Base-by-base conservation (phyloP, 2,888 invertebrate genomes). In the Rhimphoctona megacephalus region DNA sequence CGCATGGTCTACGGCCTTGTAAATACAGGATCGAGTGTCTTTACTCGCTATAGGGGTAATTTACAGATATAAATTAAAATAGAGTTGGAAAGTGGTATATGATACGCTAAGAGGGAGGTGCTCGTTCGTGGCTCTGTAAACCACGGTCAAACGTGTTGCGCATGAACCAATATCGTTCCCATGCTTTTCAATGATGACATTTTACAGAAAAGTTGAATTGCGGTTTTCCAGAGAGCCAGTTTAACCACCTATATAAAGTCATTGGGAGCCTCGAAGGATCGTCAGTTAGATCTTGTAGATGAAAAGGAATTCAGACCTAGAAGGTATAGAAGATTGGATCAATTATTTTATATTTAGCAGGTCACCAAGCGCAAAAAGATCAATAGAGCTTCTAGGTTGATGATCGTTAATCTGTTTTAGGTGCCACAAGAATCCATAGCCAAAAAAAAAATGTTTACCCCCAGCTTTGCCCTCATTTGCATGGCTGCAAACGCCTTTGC, bases 81-180 rank as follows among this genome's bases (percentile, higher is more conserved):
- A 70, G 74, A 80, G 77, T 73, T 77, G 43, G 67, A 77, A 77
- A 81, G 81, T 73, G 36, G 54, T 19, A 66, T 25, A 66, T 61
- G 76, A 81, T 86, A 81, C 57, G 61, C 46, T 17, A 25, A 74
- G 85, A 81, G 87, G 85, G 81, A 81, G 81, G 73, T 57, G 85
- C 80, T 73, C 49, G 70, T 64, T 73, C 33, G 46, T 57, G 73
- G 67, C 73, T 61, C 52, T 69, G 30, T 54, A 77, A 80, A 46
- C 83, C 84, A 76, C 81, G 87, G 85, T 83, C 85, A 85, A 85
- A 86, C 82, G 79, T 52, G 67, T 66, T 73, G 64, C 43, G 78
- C 85, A 89, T 85, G 89, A 91, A 92, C 92, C 91, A 89, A 90
- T 91, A 91, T 92, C 88, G 89, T 86, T 86, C 80, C 67, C 86